phyloP scores from a whole-genome alignment of 2,888 invertebrate genomes.

The Chrysina gloriosa region DNA sequence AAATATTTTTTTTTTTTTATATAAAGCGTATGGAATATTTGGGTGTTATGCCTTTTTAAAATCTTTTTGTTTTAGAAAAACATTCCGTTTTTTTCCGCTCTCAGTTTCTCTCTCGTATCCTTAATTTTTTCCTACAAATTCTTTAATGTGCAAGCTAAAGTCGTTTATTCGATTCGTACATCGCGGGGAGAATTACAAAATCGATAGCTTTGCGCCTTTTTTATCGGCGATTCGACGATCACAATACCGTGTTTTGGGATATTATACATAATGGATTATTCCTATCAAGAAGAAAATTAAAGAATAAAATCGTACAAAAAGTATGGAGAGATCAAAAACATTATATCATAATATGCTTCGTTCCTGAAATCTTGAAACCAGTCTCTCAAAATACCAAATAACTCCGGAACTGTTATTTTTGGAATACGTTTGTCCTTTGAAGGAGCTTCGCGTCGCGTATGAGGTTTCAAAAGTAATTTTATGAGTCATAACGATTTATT shows the following conservation, averaged over 20 bases:
- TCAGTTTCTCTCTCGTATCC: not conserved
- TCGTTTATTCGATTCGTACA: constrained; percentile 30
- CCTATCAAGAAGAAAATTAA: not conserved
- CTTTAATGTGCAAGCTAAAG: constrained; percentile 45
- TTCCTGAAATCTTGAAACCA: too few relatives aligned
- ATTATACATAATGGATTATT: constrained; percentile 16
- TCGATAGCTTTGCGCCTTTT: constrained; percentile 1
- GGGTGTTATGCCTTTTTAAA: constrained; percentile 46
- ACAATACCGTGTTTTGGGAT: constrained; percentile 18
- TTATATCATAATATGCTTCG: too few relatives aligned
- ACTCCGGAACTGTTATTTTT: too few relatives aligned
- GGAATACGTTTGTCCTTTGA: too few relatives aligned
- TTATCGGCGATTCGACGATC: constrained; percentile 18
- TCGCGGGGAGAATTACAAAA: constrained; percentile 7
- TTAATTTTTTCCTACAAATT: constrained; percentile 46
- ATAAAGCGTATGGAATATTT: constrained; percentile 52
- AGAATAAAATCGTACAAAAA: not conserved
- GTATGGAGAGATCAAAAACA: not conserved
- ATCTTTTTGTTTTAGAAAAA: constrained; percentile 32
- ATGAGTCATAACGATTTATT: too few relatives aligned
- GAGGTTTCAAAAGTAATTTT: too few relatives aligned
- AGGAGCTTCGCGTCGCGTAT: too few relatives aligned
- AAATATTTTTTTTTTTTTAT: constrained; percentile 40
- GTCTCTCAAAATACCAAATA: too few relatives aligned
- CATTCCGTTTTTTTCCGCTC: not conserved